Percentiles rank a stretch among this genome's conserved stretches.
These are phyloP conservation scores for Hecatera dysodea DNA, from an alignment of 2,888 invertebrate genomes.

Conservation along the genomic window DNA sequence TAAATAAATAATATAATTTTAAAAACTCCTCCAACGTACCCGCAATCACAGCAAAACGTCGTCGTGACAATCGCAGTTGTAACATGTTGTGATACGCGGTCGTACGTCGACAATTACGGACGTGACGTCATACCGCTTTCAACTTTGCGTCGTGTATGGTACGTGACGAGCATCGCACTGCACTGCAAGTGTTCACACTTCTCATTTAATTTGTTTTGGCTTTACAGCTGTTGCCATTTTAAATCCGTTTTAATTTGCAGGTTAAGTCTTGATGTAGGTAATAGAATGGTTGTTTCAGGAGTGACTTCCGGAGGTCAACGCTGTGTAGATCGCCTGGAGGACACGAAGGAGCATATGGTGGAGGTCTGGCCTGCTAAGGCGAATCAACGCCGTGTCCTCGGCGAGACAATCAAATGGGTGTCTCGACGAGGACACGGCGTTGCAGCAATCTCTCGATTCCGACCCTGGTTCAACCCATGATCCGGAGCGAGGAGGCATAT, in stretches of 20 bases:
- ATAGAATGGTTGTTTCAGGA: too few species aligned
- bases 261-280: too few species aligned
- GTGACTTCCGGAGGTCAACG: too few species aligned
- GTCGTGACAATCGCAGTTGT: slow-evolving; percentile 20
- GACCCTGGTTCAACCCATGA: too few species aligned
- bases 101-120: slow-evolving; percentile 57
- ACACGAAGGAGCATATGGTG: too few species aligned
- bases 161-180: slow-evolving; percentile 54
- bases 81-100: slow-evolving; percentile 46
- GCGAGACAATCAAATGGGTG: too few species aligned
- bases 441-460: too few species aligned
- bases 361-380: too few species aligned
- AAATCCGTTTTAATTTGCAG: not conserved
- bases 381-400: too few species aligned
- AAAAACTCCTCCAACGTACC: not conserved
- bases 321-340: too few species aligned
- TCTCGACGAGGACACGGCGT: too few species aligned
- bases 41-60: slow-evolving; percentile 14
- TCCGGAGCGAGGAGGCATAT: too few species aligned
- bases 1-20: not conserved
- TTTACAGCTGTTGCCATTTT: slow-evolving; percentile 1
- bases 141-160: slow-evolving; percentile 35
- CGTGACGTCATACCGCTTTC: slow-evolving; percentile 56
- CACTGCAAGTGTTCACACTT: slow-evolving; percentile 42
- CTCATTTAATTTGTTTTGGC: slow-evolving; percentile 35